Evolutionary conservation across 1,140 invertebrate species (phyloP), one percentile per base, ranked within the genome.

Genomic region (Psilanteris sp.): DNA sequence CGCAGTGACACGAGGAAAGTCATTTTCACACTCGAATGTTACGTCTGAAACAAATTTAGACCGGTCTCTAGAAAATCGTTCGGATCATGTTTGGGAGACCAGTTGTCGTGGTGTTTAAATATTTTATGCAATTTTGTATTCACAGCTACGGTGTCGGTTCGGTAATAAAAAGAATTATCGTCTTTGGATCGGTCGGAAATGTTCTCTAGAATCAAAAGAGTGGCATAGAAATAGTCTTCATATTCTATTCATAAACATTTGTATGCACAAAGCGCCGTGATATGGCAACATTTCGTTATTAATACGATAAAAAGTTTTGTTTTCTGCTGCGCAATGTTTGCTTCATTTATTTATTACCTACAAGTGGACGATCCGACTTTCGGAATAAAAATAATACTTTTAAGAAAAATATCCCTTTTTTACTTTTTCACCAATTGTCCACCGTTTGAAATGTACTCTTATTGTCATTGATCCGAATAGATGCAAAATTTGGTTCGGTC

Each of bases 301-400:
- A n/a, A n/a, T 32, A 46, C 13, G 20, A 5, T 6, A 59, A 27
- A 46, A 36, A 14, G 18, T 34, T 48, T 18, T 41, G 4, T 46
- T 31, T 62, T 62, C 6, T 66, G 61, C 61, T 54, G 36, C 24
- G 39, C 61, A 66, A 54, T 54, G 48, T 54, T 54, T 54, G 27
- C 29, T 36, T 44, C 37, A 44, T 66, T 54, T 54, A 8, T 34
- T 13, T 9, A 36, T 44, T 66, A 46, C 29, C 44, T 37, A 54
- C 4, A 43, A 50, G 46, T 43, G 46, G 26, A 52, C 3, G 9
- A 16, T 7, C 7, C 14, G 27, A 31, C 34, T n/a, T 8, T 27
- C 8, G 9, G 8, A 39, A 50, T 22, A 10, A 22, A 37, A 39
- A 29, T 31, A 11, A 18, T 14, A 7, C 6, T 1, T 14, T 20